Percentiles rank a stretch among this genome's conserved stretches.
These are phyloP conservation scores for Lasiurus borealis DNA, from an alignment of 2,113 vertebrate species.

Conservation along the genomic window DNA sequence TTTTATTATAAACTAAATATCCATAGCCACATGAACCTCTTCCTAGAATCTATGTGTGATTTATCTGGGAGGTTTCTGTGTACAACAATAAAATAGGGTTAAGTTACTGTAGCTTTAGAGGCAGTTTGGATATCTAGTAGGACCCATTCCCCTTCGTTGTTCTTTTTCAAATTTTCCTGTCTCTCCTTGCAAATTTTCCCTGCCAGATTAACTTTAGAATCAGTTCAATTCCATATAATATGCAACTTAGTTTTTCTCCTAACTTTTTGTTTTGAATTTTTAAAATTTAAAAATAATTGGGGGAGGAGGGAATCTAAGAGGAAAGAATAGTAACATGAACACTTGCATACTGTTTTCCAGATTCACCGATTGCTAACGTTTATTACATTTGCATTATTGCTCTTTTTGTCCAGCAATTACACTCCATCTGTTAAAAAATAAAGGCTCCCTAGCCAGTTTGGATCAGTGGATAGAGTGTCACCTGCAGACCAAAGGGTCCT, in stretches of 20 bases:
- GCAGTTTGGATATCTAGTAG: neutral
- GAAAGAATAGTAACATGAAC: neutral
- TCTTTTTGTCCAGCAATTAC: neutral
- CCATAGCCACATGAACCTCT: neutral
- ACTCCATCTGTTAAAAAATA: neutral
- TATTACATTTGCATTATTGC: neutral
- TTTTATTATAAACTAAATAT: slow-evolving; percentile 9
- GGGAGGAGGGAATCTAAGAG: neutral
- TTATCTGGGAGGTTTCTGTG: neutral
- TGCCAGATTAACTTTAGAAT: slow-evolving; percentile 4
- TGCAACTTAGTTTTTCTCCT: neutral
- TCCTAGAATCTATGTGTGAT: neutral
- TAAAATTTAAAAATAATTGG: neutral
- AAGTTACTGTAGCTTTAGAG: neutral
- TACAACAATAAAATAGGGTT: neutral
- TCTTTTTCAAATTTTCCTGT: neutral
- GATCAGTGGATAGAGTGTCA: no score
- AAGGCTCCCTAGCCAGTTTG: no score
- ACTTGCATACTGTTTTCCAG: neutral
- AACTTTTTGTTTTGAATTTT: neutral
- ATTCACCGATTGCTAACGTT: slow-evolving; percentile 2
- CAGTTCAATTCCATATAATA: neutral
- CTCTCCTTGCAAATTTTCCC: slow-evolving; percentile 10
- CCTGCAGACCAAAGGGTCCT: no score
- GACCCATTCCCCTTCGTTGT: neutral